phyloP scores from a whole-genome alignment of 2,888 invertebrate genomes.

The Phaedon cochleariae region DNA sequence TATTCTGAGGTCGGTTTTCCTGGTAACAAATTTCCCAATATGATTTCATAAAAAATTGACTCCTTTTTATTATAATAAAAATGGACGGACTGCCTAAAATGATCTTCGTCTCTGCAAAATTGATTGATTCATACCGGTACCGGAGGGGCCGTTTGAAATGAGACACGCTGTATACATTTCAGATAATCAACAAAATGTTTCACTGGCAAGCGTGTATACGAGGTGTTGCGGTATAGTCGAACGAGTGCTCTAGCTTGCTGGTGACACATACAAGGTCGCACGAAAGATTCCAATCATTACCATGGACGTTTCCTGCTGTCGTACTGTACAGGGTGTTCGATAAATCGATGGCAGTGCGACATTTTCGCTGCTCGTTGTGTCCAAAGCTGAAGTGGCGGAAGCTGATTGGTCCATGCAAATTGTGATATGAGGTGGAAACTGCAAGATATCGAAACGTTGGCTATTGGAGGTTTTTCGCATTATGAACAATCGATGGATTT shows the following conservation, averaged over 20 bases:
- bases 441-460: constrained; percentile 3
- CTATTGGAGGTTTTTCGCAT: constrained; percentile 28
- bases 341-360: constrained; percentile 15
- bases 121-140: no score
- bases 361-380: constrained; percentile 27
- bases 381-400: constrained; percentile 29
- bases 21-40: no score
- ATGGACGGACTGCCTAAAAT: no score
- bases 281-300: not conserved
- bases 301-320: constrained; percentile 19
- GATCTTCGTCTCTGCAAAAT: no score
- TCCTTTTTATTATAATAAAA: no score
- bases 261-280: constrained; percentile 29
- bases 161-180: no score
- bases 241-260: constrained; percentile 34
- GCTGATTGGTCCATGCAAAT: constrained; percentile 38
- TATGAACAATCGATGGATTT: no score
- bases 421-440: constrained; percentile 28
- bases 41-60: no score
- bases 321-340: constrained; percentile 18
- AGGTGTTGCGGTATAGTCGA: constrained; percentile 40
- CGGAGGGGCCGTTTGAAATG: no score
- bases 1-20: no score
- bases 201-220: constrained; percentile 20
- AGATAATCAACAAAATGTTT: no score